phyloP scores from a whole-genome alignment of 2,797 vertebrate genomes.

The Miichthys miiuy region DNA sequence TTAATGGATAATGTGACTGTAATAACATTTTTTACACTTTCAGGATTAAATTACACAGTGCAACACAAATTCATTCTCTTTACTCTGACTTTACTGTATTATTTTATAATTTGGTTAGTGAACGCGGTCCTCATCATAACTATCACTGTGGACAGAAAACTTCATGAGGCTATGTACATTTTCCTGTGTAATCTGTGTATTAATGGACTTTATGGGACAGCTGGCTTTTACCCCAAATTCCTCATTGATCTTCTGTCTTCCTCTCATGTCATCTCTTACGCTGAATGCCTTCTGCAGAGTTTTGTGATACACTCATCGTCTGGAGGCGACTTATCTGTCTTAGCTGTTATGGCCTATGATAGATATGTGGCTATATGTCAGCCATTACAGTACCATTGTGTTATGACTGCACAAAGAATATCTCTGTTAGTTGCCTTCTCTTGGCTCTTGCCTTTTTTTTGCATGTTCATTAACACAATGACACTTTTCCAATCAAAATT shows the following conservation, averaged over 20 bases:
- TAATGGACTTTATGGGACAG: conserved; percentile 39
- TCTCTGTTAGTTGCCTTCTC: conserved; percentile 1
- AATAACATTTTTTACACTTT: conserved; percentile 41
- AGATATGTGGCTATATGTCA: conserved; percentile 48
- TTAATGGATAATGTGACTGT: conserved; percentile 17
- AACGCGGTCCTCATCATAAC: not conserved
- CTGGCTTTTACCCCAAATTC: conserved; percentile 48
- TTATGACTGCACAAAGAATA: not conserved
- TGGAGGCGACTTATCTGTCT: conserved; percentile 11
- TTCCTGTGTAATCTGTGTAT: conserved; percentile 49
- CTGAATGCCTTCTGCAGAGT: conserved; percentile 14
- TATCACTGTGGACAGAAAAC: conserved; percentile 26
- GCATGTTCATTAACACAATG: not conserved
- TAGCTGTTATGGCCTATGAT: conserved; percentile 48
- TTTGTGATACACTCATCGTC: conserved; percentile 26
- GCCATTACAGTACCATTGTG: conserved; percentile 29
- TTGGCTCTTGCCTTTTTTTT: conserved; percentile 19
- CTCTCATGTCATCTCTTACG: conserved; percentile 33
- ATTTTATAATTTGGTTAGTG: conserved; percentile 14
- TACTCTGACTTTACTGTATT: conserved; percentile 30
- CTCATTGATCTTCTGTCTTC: conserved; percentile 35
- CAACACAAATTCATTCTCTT: conserved; percentile 8
- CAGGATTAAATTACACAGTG: conserved; percentile 51
- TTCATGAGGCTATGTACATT: conserved; percentile 53
- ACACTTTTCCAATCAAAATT: no score